phyloP scores from a whole-genome alignment of 2,888 invertebrate genomes.

The Nemoura dubitans region DNA sequence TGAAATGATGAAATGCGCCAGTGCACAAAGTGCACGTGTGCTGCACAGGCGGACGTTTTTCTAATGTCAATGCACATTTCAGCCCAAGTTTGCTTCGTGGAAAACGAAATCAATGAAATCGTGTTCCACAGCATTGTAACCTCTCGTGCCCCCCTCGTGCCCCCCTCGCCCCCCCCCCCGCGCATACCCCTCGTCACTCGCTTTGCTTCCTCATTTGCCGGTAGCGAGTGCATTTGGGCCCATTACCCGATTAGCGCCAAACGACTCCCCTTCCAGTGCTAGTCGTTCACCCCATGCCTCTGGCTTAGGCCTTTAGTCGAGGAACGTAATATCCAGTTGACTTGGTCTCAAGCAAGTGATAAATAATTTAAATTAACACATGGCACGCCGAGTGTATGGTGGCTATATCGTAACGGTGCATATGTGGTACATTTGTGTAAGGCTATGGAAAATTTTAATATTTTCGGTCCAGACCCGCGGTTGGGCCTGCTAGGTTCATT shows the following conservation, averaged over 20 bases:
- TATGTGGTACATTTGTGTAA: background rate
- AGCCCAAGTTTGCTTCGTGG: background rate
- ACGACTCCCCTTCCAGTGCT: background rate
- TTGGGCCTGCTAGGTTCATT: background rate
- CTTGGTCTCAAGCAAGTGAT: background rate
- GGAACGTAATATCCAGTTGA: background rate
- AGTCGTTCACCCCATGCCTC: background rate
- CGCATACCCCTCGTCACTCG: background rate
- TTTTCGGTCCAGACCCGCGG: background rate
- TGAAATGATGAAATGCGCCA: background rate
- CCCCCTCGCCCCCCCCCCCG: background rate
- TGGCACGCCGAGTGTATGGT: background rate
- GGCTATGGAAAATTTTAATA: background rate
- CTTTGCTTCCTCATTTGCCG: background rate
- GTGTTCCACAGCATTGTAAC: background rate
- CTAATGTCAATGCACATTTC: background rate
- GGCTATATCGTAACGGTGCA: background rate
- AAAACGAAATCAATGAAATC: conserved; percentile 12
- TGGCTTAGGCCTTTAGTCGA: background rate
- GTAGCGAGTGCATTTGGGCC: conserved; percentile 3
- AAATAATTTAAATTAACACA: background rate
- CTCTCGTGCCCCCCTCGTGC: too few relatives aligned
- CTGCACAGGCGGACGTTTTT: background rate
- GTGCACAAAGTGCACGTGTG: background rate
- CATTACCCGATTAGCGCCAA: background rate